Percentiles rank a stretch among this genome's conserved stretches.
phyloP scores from a whole-genome alignment of 2,888 invertebrate genomes.

The Gonocerus acuteangulatus region DNA sequence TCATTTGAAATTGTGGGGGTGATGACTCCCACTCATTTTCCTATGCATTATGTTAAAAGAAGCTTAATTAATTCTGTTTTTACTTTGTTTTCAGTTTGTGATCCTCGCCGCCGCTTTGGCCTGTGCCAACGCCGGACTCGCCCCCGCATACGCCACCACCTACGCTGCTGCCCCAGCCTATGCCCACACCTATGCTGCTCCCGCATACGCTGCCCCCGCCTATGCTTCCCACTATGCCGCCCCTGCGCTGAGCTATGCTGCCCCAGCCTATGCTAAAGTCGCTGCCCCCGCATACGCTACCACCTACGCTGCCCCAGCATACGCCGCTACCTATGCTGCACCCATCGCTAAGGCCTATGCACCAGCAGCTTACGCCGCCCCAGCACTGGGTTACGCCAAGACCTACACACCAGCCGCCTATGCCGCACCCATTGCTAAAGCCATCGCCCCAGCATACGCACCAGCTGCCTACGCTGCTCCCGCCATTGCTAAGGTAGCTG shows the following conservation, averaged over 20 bases:
- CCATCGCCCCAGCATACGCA: slow-evolving; percentile 2
- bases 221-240: slow-evolving; percentile 37
- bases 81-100: slow-evolving; percentile 30
- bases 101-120: slow-evolving; percentile 39
- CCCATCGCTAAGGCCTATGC: slow-evolving; percentile 26
- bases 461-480: slow-evolving; percentile 25
- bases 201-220: slow-evolving; percentile 40
- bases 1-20: too few species aligned
- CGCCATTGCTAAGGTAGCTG: slow-evolving; percentile 17
- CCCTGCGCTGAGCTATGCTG: slow-evolving; percentile 34
- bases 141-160: slow-evolving; percentile 42
- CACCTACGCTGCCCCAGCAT: slow-evolving; percentile 36
- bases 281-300: slow-evolving; percentile 36
- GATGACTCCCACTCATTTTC: too few species aligned
- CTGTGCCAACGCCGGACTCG: slow-evolving; percentile 48
- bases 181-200: slow-evolving; percentile 40
- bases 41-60: too few species aligned
- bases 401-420: background rate
- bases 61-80: too few species aligned
- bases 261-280: slow-evolving; percentile 35
- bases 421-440: background rate
- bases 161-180: slow-evolving; percentile 43
- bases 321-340: slow-evolving; percentile 51
- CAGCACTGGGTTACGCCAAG: slow-evolving; percentile 26
- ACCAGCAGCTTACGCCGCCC: slow-evolving; percentile 31